phyloP scores from a whole-genome alignment of 2,113 vertebrate genomes.

The Psittacus erithacus region DNA sequence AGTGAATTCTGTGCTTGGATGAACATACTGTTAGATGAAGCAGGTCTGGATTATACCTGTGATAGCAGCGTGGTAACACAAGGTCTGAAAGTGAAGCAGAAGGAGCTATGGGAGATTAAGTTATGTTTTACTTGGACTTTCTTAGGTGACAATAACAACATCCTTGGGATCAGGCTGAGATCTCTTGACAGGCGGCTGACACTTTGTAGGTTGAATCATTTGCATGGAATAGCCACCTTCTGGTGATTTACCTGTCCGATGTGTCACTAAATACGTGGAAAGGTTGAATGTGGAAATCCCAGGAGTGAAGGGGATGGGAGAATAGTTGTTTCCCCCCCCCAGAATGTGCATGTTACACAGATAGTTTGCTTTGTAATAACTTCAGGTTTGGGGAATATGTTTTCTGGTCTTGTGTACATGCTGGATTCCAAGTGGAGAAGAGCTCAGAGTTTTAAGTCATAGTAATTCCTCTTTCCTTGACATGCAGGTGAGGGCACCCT shows the following conservation, averaged over 20 bases:
- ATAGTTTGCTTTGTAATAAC: background rate
- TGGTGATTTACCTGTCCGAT: background rate
- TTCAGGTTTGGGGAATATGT: background rate
- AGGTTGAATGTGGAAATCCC: accelerated
- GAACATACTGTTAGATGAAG: background rate
- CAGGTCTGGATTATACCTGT: background rate
- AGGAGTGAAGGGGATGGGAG: background rate
- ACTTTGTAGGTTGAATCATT: background rate
- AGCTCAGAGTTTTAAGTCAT: background rate
- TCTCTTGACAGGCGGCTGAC: background rate
- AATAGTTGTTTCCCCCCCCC: accelerated
- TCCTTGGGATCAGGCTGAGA: background rate
- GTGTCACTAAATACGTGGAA: accelerated
- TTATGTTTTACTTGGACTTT: background rate
- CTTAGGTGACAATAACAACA: background rate
- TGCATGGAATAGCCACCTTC: background rate
- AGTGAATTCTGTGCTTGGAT: background rate
- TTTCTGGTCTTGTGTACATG: background rate
- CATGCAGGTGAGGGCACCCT: constrained; percentile 57
- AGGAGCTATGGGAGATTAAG: background rate
- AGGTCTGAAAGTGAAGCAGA: background rate
- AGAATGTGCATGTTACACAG: background rate
- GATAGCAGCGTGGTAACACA: background rate
- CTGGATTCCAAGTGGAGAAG: background rate
- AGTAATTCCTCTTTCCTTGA: constrained; percentile 50